Evolutionary conservation across 2,888 invertebrate genomes (phyloP).

Genomic region (Sarcophaga carnaria): DNA sequence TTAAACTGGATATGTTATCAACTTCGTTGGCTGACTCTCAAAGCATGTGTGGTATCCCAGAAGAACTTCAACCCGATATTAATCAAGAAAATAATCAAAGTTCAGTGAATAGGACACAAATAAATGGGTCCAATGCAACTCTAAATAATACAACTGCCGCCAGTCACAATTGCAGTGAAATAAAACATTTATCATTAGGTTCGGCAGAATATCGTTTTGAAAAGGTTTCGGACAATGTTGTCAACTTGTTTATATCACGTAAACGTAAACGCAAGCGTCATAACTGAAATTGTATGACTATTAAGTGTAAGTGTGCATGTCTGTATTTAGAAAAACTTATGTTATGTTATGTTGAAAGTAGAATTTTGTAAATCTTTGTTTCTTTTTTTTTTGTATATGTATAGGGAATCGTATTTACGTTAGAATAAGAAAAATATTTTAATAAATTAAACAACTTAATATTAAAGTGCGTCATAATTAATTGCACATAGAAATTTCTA

Average conservation of each 20-base stretch:
- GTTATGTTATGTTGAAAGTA: too few relatives aligned
- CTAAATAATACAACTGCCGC: constrained; percentile 11
- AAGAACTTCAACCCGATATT: constrained; percentile 67
- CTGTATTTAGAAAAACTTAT: too few relatives aligned
- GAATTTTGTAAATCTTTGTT: too few relatives aligned
- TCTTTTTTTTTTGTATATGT: too few relatives aligned
- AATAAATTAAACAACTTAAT: too few relatives aligned
- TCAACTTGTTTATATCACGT: constrained; percentile 77
- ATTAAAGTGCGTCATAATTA: too few relatives aligned
- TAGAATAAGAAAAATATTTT: too few relatives aligned
- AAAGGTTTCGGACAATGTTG: constrained; percentile 74
- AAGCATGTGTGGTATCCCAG: constrained; percentile 66
- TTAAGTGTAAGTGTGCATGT: not conserved
- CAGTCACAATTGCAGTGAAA: constrained; percentile 44
- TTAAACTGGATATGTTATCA: not conserved
- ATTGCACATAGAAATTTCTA: too few relatives aligned
- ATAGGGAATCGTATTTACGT: too few relatives aligned
- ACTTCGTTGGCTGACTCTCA: not conserved
- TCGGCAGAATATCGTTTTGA: constrained; percentile 78
- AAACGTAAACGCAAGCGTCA: constrained; percentile 66
- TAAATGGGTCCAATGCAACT: not conserved
- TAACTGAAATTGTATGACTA: constrained; percentile 2
- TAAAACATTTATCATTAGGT: constrained; percentile 76
- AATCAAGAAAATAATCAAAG: constrained; percentile 28
- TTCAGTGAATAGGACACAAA: constrained; percentile 12